Evolutionary conservation across 2,888 invertebrate species (phyloP).

Genomic region (Malacosoma neustria): DNA sequence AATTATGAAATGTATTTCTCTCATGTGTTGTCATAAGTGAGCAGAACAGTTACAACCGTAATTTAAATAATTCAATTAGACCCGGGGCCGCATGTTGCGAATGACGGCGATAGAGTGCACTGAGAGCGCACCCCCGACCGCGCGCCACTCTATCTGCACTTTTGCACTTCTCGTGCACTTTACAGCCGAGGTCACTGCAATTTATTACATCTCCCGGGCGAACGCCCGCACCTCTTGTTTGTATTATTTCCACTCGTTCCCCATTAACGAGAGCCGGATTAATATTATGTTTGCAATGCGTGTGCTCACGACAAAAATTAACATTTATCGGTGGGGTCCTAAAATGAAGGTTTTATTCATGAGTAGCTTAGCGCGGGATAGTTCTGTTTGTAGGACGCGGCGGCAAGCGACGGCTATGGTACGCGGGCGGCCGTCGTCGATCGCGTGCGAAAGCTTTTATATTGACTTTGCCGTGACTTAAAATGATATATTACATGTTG

Average conservation of each 20-base stretch:
- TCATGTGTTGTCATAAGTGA: no score
- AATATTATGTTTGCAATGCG: constrained; percentile 71
- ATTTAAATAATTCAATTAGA: constrained; percentile 1
- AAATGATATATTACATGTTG: constrained; percentile 70
- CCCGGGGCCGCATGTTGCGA: constrained; percentile 16
- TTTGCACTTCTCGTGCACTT: constrained; percentile 24
- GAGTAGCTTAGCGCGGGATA: constrained; percentile 68
- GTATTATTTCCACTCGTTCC: constrained; percentile 65
- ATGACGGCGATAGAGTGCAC: no score
- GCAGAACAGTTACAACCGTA: background rate
- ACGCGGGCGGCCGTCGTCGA: constrained; percentile 50
- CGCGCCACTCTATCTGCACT: constrained; percentile 18
- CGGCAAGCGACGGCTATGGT: constrained; percentile 11
- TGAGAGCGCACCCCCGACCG: background rate
- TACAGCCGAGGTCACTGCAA: constrained; percentile 53
- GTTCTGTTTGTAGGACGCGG: no score
- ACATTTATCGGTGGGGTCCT: constrained; percentile 70
- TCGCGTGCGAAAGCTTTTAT: constrained; percentile 71
- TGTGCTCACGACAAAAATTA: constrained; percentile 69
- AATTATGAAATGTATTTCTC: no score
- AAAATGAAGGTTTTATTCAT: constrained; percentile 69
- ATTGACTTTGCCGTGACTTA: constrained; percentile 67
- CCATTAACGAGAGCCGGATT: constrained; percentile 70
- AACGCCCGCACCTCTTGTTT: constrained; percentile 51
- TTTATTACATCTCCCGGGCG: constrained; percentile 49